phyloP scores from a whole-genome alignment of 1,140 invertebrate genomes.

The Acromyrmex heyeri region DNA sequence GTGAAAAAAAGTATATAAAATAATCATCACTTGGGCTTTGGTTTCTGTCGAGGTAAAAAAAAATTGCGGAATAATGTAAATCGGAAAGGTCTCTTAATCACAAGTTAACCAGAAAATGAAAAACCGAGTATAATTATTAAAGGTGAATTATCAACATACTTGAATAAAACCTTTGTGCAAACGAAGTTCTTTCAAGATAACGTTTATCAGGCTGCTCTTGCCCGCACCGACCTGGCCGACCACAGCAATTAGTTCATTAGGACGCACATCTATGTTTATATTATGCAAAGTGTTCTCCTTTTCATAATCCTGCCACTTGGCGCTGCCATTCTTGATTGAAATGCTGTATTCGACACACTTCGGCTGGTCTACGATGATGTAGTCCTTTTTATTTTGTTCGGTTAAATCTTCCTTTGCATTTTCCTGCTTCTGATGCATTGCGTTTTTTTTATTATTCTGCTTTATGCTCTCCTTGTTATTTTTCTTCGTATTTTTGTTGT shows the following conservation, averaged over 20 bases:
- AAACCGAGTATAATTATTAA: slow-evolving; percentile 2
- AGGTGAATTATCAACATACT: slow-evolving; percentile 61
- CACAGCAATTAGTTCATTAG: slow-evolving; percentile 90
- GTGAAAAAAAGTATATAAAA: slow-evolving; percentile 68
- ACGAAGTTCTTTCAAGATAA: slow-evolving; percentile 92
- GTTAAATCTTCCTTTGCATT: slow-evolving; percentile 43
- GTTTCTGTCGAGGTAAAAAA: no score
- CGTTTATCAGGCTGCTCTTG: slow-evolving; percentile 92
- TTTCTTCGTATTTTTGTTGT: background rate
- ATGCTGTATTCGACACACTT: slow-evolving; percentile 64
- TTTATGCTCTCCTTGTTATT: background rate
- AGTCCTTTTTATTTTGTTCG: background rate
- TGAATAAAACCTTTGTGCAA: slow-evolving; percentile 85
- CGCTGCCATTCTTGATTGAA: slow-evolving; percentile 78
- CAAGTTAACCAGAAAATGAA: no score
- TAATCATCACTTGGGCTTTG: background rate
- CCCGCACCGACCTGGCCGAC: slow-evolving; percentile 93
- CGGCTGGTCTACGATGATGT: background rate
- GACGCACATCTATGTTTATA: slow-evolving; percentile 88
- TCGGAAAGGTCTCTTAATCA: no score
- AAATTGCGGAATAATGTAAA: no score
- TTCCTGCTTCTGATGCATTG: background rate
- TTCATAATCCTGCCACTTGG: slow-evolving; percentile 82
- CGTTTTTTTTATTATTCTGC: slow-evolving; percentile 62
- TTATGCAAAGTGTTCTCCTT: slow-evolving; percentile 85